A percentile compares a stretch with the other conserved stretches of the same genome.
Conservation (phyloP, 2,888 invertebrate species). For the Amphipoea oculea region DNA sequence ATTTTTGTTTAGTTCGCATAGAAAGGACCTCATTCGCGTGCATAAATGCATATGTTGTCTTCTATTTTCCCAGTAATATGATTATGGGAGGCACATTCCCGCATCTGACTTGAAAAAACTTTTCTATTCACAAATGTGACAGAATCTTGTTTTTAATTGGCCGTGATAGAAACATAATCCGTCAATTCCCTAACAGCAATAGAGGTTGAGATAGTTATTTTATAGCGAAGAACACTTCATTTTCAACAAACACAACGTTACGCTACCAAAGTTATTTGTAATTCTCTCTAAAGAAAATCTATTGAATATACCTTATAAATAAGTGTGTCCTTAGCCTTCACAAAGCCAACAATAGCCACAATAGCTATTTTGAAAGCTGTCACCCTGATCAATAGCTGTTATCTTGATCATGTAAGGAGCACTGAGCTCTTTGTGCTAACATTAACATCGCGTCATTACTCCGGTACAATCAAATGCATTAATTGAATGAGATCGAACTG, state of each 20-base stretch:
- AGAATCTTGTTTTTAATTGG: neutral
- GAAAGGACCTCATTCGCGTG: no score
- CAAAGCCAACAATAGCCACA: conserved; percentile 20
- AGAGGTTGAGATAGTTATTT: neutral
- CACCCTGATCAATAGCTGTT: conserved; percentile 38
- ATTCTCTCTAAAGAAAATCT: neutral
- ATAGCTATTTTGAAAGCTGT: conserved; percentile 42
- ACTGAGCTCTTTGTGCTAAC: conserved; percentile 45
- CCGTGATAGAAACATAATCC: neutral
- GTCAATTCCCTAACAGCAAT: neutral
- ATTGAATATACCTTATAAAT: neutral
- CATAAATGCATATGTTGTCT: neutral
- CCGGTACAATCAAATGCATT: conserved; percentile 46
- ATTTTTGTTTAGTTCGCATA: neutral
- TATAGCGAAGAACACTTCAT: neutral
- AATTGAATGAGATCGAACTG: conserved; percentile 37
- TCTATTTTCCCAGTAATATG: neutral
- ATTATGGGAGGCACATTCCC: neutral
- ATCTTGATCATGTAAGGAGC: conserved; percentile 59
- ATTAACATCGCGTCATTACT: conserved; percentile 48
- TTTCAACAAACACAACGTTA: neutral
- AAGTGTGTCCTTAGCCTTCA: conserved; percentile 4
- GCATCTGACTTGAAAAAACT: neutral
- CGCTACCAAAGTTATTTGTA: neutral
- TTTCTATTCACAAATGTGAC: neutral